Evolutionary conservation across 2,797 vertebrate species (phyloP), one percentile per base, ranked within the genome.

Genomic region (Sphenopsis melanotis): DNA sequence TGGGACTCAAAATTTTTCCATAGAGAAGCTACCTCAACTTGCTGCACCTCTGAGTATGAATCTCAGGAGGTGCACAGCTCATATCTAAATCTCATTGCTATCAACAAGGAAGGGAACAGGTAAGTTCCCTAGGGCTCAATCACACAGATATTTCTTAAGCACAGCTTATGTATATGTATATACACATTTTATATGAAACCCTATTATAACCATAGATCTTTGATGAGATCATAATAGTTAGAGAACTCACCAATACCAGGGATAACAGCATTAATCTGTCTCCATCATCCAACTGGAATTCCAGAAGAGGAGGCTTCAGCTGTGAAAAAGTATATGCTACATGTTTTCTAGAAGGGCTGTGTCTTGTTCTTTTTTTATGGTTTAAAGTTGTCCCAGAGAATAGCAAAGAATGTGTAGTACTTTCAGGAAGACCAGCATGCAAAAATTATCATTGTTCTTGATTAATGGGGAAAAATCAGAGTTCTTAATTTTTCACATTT

Each of bases 391-490:
- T 39, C 15, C 27, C 41, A 59, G 24, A 85, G 14, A 85, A 59
- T 4, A 55, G 7, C 11, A 83, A 80, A 80, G 6, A 74, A 71
- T 23, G 14, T 16, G 23, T 11, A 46, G 3, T 5, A 81, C 36
- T 80, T 88, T 27, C 12, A 83, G 29, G 3, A 23, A 65, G 9
- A 65, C 2, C 7, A 69, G 15, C 0, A 0, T 27, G 3, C 15
- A 52, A 49, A 82, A 69, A 37, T 23, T 26, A 61, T 36, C 29
- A 26, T 8, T 8, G 27, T 6, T 24, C 3, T 36, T n/a, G 13
- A 36, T 30, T 44, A 72, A 22, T 26, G 9, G 6, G 7, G 14
- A 57, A 22, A 37, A n/a, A 60, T 9, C 22, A 68, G 27, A 21
- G 6, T n/a, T 23, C n/a, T 63, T 66, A n/a, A 47, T 32, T 26